Base-by-base conservation (phyloP, 2,888 invertebrate species). In the Anthophora plumipes region DNA sequence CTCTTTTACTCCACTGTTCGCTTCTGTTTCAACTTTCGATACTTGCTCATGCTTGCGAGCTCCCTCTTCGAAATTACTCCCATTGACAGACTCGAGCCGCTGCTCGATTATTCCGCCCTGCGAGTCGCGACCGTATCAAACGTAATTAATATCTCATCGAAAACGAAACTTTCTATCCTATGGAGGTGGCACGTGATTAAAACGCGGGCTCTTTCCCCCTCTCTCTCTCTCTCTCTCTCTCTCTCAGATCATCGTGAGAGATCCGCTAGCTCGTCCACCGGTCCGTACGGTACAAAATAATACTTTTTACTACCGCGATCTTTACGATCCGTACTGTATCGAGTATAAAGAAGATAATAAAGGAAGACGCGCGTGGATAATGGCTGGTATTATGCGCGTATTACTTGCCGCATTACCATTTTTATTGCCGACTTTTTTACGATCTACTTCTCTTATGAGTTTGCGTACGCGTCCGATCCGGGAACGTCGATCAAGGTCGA, bases 341-440 rank as follows among this genome's bases (percentile, higher is more conserved):
- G 86, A 82, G 85, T 83, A 88, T 86, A 77, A 85, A 83, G 86
- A 71, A 83, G 86, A 86, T 85, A 86, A 88, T 85, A 88, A 87
- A 86, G 85, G 78, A 80, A 88, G 86, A 86, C 81, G 80, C 75
- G 78, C 78, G 87, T 50, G 85, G 79, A 88, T 88, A 88, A 88
- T 88, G 82, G 87, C 81, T 73, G 82, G 80, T 80, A 88, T 87
- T 88, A 85, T 85, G 85, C 87, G 81, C 80, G 88, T 83, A 86
- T 88, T 88, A 83, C 85, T 85, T 79, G 83, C 52, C 74, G 88
- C 85, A 83, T 88, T 83, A 87, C 82, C 87, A 88, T 83, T 88
- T 88, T 88, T 88, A 88, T 87, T 82, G 76, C 82, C 64, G 70
- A 78, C 82, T 80, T 84, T 83, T 87, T 87, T 87, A 88, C 87